Evolutionary conservation across 2,113 vertebrate genomes (phyloP).

Genomic region (Verasper variegatus): DNA sequence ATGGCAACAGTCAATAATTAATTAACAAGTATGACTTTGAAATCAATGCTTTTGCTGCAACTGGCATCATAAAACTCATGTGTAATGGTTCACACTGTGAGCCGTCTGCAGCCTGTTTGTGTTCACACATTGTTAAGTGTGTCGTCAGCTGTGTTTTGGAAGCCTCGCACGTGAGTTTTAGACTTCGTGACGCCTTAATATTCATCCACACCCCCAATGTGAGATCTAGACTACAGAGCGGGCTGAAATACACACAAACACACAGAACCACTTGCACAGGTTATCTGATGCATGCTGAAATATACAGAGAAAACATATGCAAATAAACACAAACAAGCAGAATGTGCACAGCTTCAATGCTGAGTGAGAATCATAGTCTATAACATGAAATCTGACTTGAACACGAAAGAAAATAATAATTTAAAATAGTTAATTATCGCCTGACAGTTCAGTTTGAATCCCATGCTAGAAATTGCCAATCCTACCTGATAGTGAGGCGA

Average conservation of each 20-base stretch:
- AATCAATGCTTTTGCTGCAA: conserved; percentile 29
- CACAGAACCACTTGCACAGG: background rate
- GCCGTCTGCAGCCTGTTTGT: background rate
- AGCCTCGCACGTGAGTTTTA: background rate
- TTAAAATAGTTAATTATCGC: background rate
- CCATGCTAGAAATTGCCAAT: background rate
- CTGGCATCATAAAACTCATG: background rate
- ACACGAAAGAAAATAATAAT: background rate
- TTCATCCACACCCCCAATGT: background rate
- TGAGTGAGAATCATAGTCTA: background rate
- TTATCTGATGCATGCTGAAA: background rate
- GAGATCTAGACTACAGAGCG: background rate
- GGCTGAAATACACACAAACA: background rate
- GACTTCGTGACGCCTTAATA: background rate
- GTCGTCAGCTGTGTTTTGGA: conserved; percentile 4
- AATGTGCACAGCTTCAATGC: background rate
- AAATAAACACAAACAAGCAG: background rate
- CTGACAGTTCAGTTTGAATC: background rate
- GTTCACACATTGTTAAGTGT: conserved; percentile 1
- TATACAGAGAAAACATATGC: background rate
- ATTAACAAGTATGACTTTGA: conserved; percentile 28
- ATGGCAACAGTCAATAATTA: conserved; percentile 47
- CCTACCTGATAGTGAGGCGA: conserved; percentile 81
- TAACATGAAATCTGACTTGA: background rate
- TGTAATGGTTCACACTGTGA: background rate